A percentile compares a stretch with the other conserved stretches of the same genome.
Conservation (phyloP, 1,140 invertebrate genomes). For the Hypsibius dujardini region DNA sequence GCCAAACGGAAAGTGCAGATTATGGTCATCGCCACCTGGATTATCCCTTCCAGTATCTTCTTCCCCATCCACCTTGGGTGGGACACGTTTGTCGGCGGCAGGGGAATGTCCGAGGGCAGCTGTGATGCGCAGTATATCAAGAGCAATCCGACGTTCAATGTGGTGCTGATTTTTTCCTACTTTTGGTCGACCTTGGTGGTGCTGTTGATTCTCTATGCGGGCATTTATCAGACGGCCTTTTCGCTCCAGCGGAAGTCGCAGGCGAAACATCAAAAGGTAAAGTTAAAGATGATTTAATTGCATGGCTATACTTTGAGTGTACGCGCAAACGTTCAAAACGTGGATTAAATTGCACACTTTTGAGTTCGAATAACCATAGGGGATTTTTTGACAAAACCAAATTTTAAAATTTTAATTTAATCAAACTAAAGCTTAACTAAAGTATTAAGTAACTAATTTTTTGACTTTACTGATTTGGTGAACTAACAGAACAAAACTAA, state of each 20-base stretch:
- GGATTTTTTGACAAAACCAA: too few relatives aligned
- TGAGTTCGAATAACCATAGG: too few relatives aligned
- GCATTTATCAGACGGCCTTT: conserved; percentile 94
- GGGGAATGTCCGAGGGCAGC: conserved; percentile 64
- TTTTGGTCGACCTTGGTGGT: conserved; percentile 91
- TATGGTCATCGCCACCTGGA: conserved; percentile 73
- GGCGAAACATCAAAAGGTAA: conserved; percentile 72
- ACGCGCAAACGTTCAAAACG: too few relatives aligned
- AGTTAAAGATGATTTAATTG: too few relatives aligned
- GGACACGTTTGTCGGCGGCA: conserved; percentile 85
- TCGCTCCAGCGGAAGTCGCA: conserved; percentile 95
- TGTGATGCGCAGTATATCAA: conserved; percentile 95
- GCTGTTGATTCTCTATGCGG: conserved; percentile 79
- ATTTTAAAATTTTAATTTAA: too few relatives aligned
- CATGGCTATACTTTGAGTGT: too few relatives aligned
- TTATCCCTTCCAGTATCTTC: conserved; percentile 84
- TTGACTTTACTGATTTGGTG: too few relatives aligned
- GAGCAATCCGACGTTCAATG: conserved; percentile 81
- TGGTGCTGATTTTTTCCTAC: conserved; percentile 88
- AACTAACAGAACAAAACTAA: too few relatives aligned
- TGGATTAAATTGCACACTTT: too few relatives aligned
- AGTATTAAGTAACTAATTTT: too few relatives aligned
- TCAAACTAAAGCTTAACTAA: too few relatives aligned
- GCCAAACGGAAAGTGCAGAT: conserved; percentile 80
- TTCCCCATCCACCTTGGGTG: conserved; percentile 98